These are phyloP conservation scores for Neopipo cinnamomea DNA, from an alignment of 2,113 vertebrate genomes.

Conservation along the genomic window DNA sequence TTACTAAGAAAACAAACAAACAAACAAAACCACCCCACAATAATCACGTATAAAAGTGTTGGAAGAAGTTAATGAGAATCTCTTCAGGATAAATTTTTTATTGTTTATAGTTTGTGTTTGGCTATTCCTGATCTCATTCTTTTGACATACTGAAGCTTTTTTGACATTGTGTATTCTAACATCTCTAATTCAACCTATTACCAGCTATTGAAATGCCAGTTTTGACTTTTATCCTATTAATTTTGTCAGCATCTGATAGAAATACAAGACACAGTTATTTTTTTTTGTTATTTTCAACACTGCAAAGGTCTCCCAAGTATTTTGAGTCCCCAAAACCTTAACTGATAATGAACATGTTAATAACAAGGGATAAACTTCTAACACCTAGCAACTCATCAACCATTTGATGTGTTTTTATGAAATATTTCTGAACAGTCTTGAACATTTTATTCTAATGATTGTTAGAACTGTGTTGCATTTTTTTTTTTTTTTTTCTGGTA, in stretches of 20 bases:
- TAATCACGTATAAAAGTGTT: not conserved
- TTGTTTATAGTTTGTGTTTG: not conserved
- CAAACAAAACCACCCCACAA: rapidly evolving
- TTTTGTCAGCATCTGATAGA: not conserved
- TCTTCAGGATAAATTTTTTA: not conserved
- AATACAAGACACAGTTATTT: not conserved
- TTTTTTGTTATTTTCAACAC: not conserved
- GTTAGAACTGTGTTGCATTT: not conserved
- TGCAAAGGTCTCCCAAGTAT: not conserved
- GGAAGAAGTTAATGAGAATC: not conserved
- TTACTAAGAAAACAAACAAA: not conserved
- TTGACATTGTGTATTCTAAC: not conserved
- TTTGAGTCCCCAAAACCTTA: not conserved
- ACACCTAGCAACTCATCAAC: not conserved
- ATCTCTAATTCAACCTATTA: not conserved
- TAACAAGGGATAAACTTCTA: not conserved
- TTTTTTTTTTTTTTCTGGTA: not conserved
- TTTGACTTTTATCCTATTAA: not conserved
- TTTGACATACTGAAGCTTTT: not conserved
- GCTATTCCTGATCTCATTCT: not conserved
- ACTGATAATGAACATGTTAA: not conserved
- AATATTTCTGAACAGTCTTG: not conserved
- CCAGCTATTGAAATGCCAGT: not conserved
- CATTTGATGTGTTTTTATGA: not conserved
- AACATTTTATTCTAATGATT: not conserved